A percentile compares a stretch with the other conserved stretches of the same genome.
Evolutionary conservation across 2,113 vertebrate genomes (phyloP).

Genomic region (Calidris pygmaea): DNA sequence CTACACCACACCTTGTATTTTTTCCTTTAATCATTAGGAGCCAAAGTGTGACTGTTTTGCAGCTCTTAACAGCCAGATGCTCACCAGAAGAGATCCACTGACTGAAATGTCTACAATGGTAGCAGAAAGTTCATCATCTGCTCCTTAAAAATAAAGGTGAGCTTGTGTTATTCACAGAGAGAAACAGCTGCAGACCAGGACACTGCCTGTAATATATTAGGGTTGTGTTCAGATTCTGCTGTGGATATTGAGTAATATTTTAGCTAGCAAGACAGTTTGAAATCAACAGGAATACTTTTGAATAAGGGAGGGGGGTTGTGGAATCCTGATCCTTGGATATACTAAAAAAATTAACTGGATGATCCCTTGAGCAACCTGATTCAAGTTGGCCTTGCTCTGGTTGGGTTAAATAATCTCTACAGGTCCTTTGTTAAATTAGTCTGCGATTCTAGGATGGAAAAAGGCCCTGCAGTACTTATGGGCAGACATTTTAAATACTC

Average conservation of each 20-base stretch:
- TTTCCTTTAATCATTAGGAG: neutral
- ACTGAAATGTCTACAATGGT: neutral
- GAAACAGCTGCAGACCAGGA: neutral
- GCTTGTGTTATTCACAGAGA: neutral
- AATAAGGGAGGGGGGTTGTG: neutral
- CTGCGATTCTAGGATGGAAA: neutral
- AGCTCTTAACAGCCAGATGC: neutral
- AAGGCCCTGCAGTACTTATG: neutral
- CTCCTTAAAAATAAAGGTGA: neutral
- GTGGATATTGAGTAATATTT: neutral
- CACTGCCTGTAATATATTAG: neutral
- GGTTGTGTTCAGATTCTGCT: neutral
- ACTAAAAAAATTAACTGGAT: neutral
- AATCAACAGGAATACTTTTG: neutral
- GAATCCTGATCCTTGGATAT: neutral
- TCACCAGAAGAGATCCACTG: neutral
- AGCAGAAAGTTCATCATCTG: neutral
- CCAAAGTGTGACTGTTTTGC: neutral
- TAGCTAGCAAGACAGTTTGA: neutral
- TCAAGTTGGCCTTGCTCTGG: neutral
- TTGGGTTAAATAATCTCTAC: neutral
- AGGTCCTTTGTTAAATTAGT: neutral
- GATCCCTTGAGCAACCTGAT: neutral
- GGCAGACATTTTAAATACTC: neutral
- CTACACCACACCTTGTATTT: neutral